Evolutionary conservation across 1,140 invertebrate species (phyloP).

Genomic region (Streblospio benedicti): DNA sequence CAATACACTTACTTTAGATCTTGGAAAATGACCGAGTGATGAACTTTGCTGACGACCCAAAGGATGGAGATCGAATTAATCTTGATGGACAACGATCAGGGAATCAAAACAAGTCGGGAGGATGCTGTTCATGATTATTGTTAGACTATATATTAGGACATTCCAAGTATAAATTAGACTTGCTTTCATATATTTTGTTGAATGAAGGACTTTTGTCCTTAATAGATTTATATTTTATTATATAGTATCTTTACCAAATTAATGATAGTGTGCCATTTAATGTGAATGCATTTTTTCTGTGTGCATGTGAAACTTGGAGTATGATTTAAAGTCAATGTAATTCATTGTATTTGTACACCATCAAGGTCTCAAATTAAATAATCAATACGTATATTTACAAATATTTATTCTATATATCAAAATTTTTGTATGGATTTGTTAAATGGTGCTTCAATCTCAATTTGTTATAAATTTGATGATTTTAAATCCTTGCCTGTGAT

Average conservation of each 20-base stretch:
- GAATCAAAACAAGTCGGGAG: neutral
- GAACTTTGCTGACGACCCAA: conserved; percentile 27
- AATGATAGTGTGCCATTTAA: neutral
- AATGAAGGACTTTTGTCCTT: neutral
- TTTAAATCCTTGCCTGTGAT: too few relatives aligned
- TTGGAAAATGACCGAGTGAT: conserved; percentile 37
- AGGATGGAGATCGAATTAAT: neutral
- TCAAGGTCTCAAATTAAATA: too few relatives aligned
- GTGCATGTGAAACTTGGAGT: neutral
- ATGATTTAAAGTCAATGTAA: too few relatives aligned
- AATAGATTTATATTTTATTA: neutral
- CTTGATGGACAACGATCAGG: neutral
- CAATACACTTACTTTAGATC: conserved; percentile 26
- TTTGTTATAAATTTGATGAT: too few relatives aligned
- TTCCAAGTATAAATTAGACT: neutral
- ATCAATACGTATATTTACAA: too few relatives aligned
- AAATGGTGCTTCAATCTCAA: too few relatives aligned
- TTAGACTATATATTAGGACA: neutral
- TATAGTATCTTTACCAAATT: neutral
- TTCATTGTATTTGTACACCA: too few relatives aligned
- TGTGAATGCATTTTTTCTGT: neutral
- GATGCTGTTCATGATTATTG: neutral
- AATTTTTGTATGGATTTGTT: too few relatives aligned
- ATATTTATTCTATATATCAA: too few relatives aligned
- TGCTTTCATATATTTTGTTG: neutral